Evolutionary conservation across 2,888 invertebrate genomes (phyloP).

Genomic region (Andrena camellia): DNA sequence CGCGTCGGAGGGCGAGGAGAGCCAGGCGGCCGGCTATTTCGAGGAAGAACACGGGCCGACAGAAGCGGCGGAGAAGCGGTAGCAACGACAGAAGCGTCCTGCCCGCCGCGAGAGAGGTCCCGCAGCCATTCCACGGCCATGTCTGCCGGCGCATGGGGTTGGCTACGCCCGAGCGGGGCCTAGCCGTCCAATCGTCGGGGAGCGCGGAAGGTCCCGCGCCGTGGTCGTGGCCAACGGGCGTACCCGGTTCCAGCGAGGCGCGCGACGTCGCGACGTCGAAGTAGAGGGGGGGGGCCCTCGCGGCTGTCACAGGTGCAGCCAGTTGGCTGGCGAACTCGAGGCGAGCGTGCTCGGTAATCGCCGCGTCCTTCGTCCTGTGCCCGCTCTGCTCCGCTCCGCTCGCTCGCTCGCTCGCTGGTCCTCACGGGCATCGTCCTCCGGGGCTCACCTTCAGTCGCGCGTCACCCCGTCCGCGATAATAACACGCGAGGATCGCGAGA

Average conservation of each 20-base stretch:
- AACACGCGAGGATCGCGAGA: background rate
- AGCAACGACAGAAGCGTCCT: constrained; percentile 65
- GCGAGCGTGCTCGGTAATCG: constrained; percentile 78
- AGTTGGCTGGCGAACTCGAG: constrained; percentile 84
- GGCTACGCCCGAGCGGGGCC: constrained; percentile 71
- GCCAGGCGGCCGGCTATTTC: constrained; percentile 63
- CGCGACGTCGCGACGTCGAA: constrained; percentile 50
- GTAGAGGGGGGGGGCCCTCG: constrained; percentile 76
- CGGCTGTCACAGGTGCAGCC: constrained; percentile 79
- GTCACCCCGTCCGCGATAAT: background rate
- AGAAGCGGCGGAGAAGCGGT: constrained; percentile 73
- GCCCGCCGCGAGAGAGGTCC: constrained; percentile 47
- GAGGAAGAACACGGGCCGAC: constrained; percentile 64
- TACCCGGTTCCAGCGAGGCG: constrained; percentile 62
- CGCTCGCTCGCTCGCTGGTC: constrained; percentile 16
- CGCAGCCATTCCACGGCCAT: constrained; percentile 83
- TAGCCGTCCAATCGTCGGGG: constrained; percentile 69
- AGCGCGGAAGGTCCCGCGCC: constrained; percentile 54
- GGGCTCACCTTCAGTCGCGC: background rate
- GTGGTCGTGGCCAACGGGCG: constrained; percentile 74
- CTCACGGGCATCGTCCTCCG: background rate
- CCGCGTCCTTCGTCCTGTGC: constrained; percentile 53
- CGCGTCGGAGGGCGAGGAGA: constrained; percentile 67
- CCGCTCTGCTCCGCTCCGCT: constrained; percentile 29
- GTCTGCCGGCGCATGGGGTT: constrained; percentile 70